A percentile compares a stretch with the other conserved stretches of the same genome.
These are phyloP conservation scores for Drosophila heteroneura DNA, from an alignment of 2,888 invertebrate species.

Conservation along the genomic window DNA sequence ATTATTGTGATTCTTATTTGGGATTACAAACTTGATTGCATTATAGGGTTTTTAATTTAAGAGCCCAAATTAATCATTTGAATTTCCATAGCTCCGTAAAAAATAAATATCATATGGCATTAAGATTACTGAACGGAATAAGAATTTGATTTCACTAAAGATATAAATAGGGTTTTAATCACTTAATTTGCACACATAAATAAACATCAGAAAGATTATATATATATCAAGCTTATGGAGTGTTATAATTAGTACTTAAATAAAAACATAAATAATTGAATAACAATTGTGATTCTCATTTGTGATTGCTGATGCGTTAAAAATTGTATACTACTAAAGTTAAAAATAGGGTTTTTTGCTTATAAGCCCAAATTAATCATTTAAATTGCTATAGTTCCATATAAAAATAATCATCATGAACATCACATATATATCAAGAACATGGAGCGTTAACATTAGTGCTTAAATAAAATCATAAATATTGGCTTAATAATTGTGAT, in stretches of 20 bases:
- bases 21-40: background rate
- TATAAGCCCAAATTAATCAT: background rate
- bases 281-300: constrained; percentile 11
- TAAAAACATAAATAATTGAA: constrained; percentile 38
- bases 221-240: constrained; percentile 31
- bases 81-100: background rate
- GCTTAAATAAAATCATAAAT: constrained; percentile 57
- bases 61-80: background rate
- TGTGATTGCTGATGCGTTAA: background rate
- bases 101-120: background rate
- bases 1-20: constrained; percentile 6
- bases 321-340: background rate
- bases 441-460: constrained; percentile 54
- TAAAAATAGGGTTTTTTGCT: background rate
- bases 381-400: background rate
- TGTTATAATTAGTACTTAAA: constrained; percentile 63
- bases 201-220: background rate
- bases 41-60: too few species aligned
- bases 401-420: background rate
- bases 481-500: constrained; percentile 1
- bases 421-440: constrained; percentile 16
- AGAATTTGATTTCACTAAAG: too few species aligned
- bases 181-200: too few species aligned
- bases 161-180: constrained; percentile 42
- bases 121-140: too few species aligned